Evolutionary conservation across 2,888 invertebrate genomes (phyloP).

Genomic region (Cosmia trapezina): DNA sequence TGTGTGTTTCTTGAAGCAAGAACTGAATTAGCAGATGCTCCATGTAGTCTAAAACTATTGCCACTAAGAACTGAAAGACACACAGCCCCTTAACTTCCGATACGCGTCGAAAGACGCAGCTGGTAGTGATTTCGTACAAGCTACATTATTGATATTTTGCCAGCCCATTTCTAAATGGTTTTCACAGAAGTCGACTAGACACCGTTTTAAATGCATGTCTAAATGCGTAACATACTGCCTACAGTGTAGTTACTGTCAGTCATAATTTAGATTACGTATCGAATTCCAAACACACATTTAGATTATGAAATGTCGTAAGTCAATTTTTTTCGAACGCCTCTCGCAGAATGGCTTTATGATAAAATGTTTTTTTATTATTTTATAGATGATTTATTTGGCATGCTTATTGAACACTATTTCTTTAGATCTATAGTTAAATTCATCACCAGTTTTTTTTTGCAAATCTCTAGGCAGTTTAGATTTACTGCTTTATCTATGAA

Average conservation of each 20-base stretch:
- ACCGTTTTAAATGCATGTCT: constrained; percentile 43
- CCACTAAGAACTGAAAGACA: not conserved
- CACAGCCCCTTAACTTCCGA: not conserved
- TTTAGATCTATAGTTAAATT: not conserved
- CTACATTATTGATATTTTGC: constrained; percentile 41
- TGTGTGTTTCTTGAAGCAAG: not conserved
- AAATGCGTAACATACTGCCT: constrained; percentile 47
- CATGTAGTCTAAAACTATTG: not conserved
- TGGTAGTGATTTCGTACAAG: constrained; percentile 20
- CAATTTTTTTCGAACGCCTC: constrained; percentile 27
- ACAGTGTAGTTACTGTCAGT: constrained; percentile 54
- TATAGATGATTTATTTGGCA: constrained; percentile 12
- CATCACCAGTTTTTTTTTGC: not conserved
- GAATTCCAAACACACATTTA: constrained; percentile 41
- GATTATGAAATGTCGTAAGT: constrained; percentile 49
- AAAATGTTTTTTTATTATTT: constrained; percentile 2
- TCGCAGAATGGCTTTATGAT: constrained; percentile 6
- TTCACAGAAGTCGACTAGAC: constrained; percentile 38
- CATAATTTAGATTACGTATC: constrained; percentile 58
- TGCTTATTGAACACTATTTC: not conserved
- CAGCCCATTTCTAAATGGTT: constrained; percentile 37
- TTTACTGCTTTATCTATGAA: not conserved
- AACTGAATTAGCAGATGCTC: not conserved
- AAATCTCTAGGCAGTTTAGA: not conserved
- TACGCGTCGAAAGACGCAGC: constrained; percentile 26